Conservation (phyloP, 1,140 invertebrate genomes). For the Leptoteleia sp. region DNA sequence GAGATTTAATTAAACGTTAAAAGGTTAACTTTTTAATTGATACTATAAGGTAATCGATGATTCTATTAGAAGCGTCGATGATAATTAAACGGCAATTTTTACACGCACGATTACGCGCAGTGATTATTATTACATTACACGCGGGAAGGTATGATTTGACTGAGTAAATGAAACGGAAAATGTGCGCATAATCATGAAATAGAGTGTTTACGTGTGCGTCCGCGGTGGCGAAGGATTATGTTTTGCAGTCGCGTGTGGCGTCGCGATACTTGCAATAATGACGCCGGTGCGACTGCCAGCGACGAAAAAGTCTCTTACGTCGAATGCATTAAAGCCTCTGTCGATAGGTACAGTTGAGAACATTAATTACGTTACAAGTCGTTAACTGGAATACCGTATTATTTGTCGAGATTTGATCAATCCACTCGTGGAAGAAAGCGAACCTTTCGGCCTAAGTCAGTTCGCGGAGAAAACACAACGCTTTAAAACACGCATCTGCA, state of each 20-base stretch:
- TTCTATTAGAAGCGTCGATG: too few relatives aligned
- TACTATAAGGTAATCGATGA: conserved; percentile 36
- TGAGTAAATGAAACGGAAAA: conserved; percentile 43
- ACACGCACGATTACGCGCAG: conserved; percentile 54
- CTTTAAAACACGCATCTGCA: conserved; percentile 61
- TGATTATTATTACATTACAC: too few relatives aligned
- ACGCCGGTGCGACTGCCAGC: conserved; percentile 46
- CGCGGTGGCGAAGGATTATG: conserved; percentile 45
- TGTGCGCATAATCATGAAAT: conserved; percentile 48
- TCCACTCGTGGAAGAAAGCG: conserved; percentile 50
- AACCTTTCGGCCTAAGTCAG: conserved; percentile 35
- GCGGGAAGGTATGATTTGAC: conserved; percentile 52
- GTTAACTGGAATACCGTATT: conserved; percentile 68
- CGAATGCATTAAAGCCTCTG: conserved; percentile 68
- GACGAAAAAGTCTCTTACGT: conserved; percentile 63
- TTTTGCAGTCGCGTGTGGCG: conserved; percentile 66
- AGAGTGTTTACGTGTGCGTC: conserved; percentile 57
- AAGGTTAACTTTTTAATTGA: too few relatives aligned
- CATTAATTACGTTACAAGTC: conserved; percentile 68
- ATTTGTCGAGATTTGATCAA: conserved; percentile 68
- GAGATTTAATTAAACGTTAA: too few relatives aligned
- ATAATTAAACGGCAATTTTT: conserved; percentile 41
- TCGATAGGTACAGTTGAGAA: conserved; percentile 65
- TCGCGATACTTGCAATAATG: conserved; percentile 64
- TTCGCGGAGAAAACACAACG: conserved; percentile 45